Percentiles rank a stretch among this genome's conserved stretches.
phyloP scores from a whole-genome alignment of 1,140 invertebrate species.

The Leucophenga varia region DNA sequence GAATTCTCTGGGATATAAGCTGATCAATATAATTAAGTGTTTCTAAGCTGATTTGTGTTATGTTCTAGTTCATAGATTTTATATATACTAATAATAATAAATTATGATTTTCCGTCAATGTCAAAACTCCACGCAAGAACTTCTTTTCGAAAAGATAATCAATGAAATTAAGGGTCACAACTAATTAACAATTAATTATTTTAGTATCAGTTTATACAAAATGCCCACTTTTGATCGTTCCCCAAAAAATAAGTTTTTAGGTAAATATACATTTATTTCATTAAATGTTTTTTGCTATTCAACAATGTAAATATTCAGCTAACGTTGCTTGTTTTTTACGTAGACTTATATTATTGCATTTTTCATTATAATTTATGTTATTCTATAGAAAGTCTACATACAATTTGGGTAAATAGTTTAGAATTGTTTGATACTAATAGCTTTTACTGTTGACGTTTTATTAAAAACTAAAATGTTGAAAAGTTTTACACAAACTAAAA shows the following conservation, averaged over 20 bases:
- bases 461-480: conserved; percentile 34
- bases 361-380: conserved; percentile 23
- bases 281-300: conserved; percentile 38
- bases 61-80: conserved; percentile 11
- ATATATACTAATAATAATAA: background rate
- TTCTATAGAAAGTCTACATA: conserved; percentile 23
- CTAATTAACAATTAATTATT: background rate
- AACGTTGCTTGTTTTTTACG: conserved; percentile 30
- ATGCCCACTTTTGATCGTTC: background rate
- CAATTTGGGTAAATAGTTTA: conserved; percentile 33
- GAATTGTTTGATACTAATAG: conserved; percentile 32
- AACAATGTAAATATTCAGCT: conserved; percentile 53
- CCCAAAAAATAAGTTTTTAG: conserved; percentile 15
- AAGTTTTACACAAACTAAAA: conserved; percentile 24
- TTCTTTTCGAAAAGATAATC: conserved; percentile 4
- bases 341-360: conserved; percentile 28
- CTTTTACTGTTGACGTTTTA: conserved; percentile 17
- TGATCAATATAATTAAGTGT: conserved; percentile 9
- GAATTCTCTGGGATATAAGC: conserved; percentile 37
- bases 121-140: conserved; percentile 1
- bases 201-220: background rate
- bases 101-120: background rate
- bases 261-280: conserved; percentile 54
- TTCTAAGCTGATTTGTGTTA: conserved; percentile 20
- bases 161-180: background rate